Evolutionary conservation across 2,797 vertebrate species (phyloP).

Genomic region (Danionella dracula): DNA sequence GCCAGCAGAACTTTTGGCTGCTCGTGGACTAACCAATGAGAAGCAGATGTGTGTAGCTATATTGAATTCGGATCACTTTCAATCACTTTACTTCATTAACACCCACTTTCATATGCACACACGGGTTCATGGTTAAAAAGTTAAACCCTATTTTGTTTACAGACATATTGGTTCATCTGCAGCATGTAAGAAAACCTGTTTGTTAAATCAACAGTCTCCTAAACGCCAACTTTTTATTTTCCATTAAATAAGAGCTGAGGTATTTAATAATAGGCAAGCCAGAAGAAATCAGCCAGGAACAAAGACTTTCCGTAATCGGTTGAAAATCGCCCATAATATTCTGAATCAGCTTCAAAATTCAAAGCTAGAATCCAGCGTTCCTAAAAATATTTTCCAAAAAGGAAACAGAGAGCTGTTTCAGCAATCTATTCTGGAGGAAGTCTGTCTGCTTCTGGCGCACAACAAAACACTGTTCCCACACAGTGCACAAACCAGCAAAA

Average conservation of each 20-base stretch:
- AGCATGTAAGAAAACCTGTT: too few relatives aligned
- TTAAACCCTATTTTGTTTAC: not conserved
- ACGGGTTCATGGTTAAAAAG: not conserved
- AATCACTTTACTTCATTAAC: conserved; percentile 3
- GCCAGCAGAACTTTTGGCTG: conserved; percentile 19
- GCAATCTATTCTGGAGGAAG: conserved; percentile 14
- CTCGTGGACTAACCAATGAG: conserved; percentile 10
- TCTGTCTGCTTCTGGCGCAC: conserved; percentile 8
- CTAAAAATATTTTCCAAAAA: conserved; percentile 15
- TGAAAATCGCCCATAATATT: not conserved
- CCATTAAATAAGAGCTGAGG: conserved; percentile 4
- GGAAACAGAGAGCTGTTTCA: conserved; percentile 17
- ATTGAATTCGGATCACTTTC: conserved; percentile 20
- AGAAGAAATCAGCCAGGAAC: not conserved
- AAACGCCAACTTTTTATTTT: not conserved
- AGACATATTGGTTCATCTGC: too few relatives aligned
- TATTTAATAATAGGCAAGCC: conserved; percentile 1
- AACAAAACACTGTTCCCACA: conserved; percentile 9
- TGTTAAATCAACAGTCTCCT: conserved; percentile 13
- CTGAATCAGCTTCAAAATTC: not conserved
- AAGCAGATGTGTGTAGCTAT: conserved; percentile 41
- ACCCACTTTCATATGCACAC: not conserved
- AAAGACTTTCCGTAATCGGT: not conserved
- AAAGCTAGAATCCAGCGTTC: conserved; percentile 1
- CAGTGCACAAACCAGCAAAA: conserved; percentile 7